Conservation (phyloP, 1,140 invertebrate species). For the Diorhabda carinulata region DNA sequence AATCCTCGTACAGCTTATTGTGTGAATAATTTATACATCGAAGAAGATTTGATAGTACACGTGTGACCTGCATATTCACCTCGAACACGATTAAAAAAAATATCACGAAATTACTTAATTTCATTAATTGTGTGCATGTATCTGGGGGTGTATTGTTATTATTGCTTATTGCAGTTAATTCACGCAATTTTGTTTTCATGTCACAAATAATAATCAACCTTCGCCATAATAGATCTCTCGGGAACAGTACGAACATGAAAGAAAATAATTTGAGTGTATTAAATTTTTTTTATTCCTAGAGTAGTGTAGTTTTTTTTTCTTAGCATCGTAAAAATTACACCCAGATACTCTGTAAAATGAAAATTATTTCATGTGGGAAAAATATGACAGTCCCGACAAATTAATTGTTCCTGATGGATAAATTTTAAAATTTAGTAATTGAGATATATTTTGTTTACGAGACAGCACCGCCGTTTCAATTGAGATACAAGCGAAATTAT, state of each 20-base stretch:
- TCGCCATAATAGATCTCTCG: not conserved
- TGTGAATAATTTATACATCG: no score
- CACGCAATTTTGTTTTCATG: conserved; percentile 2
- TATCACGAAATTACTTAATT: conserved; percentile 1
- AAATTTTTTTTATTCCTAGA: not conserved
- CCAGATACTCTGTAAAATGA: not conserved
- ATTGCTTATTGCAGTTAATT: not conserved
- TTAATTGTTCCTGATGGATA: not conserved
- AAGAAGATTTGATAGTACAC: not conserved
- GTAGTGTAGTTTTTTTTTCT: not conserved
- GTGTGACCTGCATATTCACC: not conserved
- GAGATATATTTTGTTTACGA: no score
- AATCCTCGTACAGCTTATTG: no score
- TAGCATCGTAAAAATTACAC: not conserved
- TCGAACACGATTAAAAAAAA: not conserved
- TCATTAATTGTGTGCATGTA: not conserved
- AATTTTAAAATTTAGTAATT: not conserved
- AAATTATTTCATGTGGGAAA: conserved; percentile 1
- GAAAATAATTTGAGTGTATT: not conserved
- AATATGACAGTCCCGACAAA: not conserved
- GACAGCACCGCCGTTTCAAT: no score
- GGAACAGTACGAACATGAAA: not conserved
- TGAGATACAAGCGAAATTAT: no score
- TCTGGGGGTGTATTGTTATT: not conserved
- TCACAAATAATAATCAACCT: conserved; percentile 1